Base-by-base conservation (phyloP, 2,888 invertebrate species). In the Nasonia oneida region DNA sequence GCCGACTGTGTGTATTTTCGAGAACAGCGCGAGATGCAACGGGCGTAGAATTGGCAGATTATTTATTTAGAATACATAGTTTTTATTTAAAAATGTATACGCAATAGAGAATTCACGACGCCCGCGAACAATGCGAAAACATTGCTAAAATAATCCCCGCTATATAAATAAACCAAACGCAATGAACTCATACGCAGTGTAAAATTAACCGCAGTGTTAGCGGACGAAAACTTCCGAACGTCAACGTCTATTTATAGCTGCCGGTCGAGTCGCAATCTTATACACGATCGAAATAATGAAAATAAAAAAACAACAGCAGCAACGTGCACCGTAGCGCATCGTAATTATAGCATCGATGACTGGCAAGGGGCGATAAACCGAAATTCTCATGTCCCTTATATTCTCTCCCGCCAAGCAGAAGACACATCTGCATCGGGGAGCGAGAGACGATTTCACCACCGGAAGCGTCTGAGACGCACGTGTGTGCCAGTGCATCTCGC, bases 401-500 rank as follows among this genome's bases (percentile, higher is more conserved):
- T 10, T 53, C 12, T 29, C 29, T 80, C n/a, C 6, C 8, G 57
- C 12, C 12, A 67, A 0, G 64, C 64, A 61, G 61, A 2, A n/a
- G 5, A 47, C 82, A 70, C 85, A 83, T 86, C 74, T 86, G 85
- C 75, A 75, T 67, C 82, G 29, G 78, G 53, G 73, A 57, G n/a
- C 83, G 29, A 73, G 67, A 78, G 73, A 80, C 76, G 64, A 76
- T 85, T 85, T 85, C 83, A 79, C 79, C 79, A 80, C 82, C 87
- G 87, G 87, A 87, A 87, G 83, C 53, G 82, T 42, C 79, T 33
- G 86, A 87, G 86, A 82, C 86, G 83, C 67, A 57, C 67, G 73
- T 42, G 75, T 18, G 18, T 70, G 74, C 74, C 74, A 74, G 82
- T 74, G 82, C 74, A 64, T 61, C 81, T 76, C 33, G 18, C 10